Evolutionary conservation across 2,888 invertebrate species (phyloP), one percentile per base, ranked within the genome.

Genomic region (Oeneis ivallda): DNA sequence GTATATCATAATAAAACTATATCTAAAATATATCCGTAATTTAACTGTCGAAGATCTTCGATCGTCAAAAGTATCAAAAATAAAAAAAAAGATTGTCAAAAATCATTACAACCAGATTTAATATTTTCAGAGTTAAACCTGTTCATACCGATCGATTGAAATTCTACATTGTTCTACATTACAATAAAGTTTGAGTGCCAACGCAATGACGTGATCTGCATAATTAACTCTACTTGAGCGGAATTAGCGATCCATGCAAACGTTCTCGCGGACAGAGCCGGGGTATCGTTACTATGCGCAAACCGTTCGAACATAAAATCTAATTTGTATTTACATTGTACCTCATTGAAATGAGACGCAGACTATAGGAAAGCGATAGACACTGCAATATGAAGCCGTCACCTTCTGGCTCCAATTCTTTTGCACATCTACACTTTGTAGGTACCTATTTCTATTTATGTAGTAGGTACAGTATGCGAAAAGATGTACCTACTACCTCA

Each of bases 321-420:
- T 56, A 56, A 56, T 56, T 41, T 56, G 54, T 56, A 39, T 56
- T 56, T 56, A 56, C 54, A 56, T 56, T 56, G 54, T 39, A 41
- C 39, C 54, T 11, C 54, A 17, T 15, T 56, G 54, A 17, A 41
- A 56, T 56, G 37, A 6, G 1, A 7, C 54, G 6, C 17, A 41
- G 54, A 56, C 39, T 56, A 56, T 8, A 19, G 10, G 11, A 49
- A 10, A 49, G 19, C 10, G 19, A 49, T 49, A 49, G 49, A 19
- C n/a, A n/a, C 45, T 4, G 49, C 11, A 19, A 17, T 49, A 19
- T 10, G 47, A 10, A 9, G 17, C 17, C 8, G 8, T 47, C 26
- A 4, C 26, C 26, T 26, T 26, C 26, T 26, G 26, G 26, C 26
- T 26, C 26, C 26, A 26, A 1, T 26, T 26, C 26, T n/a, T n/a